A percentile compares a stretch with the other conserved stretches of the same genome.
Evolutionary conservation across 2,797 vertebrate genomes (phyloP).

Genomic region (Falco novaeseelandiae): DNA sequence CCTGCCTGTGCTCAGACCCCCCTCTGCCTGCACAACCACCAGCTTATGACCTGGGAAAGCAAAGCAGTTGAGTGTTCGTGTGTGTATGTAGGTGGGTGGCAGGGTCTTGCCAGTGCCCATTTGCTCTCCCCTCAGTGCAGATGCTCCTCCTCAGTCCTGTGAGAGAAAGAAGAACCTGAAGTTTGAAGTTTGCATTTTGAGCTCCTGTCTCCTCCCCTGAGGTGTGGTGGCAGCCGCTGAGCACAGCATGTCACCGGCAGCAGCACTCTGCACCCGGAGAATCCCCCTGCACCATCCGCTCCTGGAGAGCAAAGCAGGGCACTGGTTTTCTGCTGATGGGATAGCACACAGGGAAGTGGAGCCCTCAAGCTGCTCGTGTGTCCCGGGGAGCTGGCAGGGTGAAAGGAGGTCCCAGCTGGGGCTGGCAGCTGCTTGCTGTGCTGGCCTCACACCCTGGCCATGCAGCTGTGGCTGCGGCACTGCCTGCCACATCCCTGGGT

Average conservation of each 20-base stretch:
- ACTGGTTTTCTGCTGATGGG: background rate
- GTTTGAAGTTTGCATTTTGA: background rate
- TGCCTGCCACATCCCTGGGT: background rate
- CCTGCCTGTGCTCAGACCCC: background rate
- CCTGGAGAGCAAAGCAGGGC: accelerated
- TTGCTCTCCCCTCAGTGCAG: background rate
- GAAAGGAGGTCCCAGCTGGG: background rate
- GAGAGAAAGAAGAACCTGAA: background rate
- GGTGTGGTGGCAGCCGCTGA: background rate
- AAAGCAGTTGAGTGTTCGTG: background rate
- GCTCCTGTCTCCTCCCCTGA: accelerated
- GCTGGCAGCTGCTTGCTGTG: background rate
- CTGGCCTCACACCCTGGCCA: background rate
- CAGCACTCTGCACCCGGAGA: accelerated
- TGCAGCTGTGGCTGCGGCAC: background rate
- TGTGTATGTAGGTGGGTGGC: background rate
- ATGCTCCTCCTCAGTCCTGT: background rate
- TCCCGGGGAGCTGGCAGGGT: background rate
- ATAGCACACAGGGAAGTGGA: accelerated
- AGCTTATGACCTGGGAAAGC: background rate
- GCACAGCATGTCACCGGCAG: background rate
- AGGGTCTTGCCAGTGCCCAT: background rate
- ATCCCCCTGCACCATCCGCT: accelerated
- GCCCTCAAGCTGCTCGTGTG: background rate
- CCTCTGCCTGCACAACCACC: background rate